A percentile compares a stretch with the other conserved stretches of the same genome.
phyloP scores from a whole-genome alignment of 53 echinoderm and acorn worm genomes.

The Mesocentrotus franciscanus region DNA sequence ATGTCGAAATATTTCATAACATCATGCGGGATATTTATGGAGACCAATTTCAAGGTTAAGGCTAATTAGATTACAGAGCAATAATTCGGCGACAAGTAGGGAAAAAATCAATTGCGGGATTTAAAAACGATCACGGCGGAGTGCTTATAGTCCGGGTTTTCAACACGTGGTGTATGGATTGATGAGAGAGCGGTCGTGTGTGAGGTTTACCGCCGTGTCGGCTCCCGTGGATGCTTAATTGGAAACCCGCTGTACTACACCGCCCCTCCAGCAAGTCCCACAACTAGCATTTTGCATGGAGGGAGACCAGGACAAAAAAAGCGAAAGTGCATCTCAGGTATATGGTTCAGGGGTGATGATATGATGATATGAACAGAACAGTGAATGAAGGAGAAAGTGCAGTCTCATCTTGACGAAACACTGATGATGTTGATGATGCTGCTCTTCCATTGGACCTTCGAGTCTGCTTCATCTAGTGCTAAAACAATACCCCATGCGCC shows the following conservation, averaged over 20 bases:
- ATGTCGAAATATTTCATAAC: conserved; percentile 23
- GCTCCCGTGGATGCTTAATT: conserved; percentile 48
- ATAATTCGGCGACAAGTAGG: conserved; percentile 59
- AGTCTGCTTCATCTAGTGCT: neutral
- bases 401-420: neutral
- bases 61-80: conserved; percentile 53
- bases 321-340: conserved; percentile 1
- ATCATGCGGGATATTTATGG: conserved; percentile 8
- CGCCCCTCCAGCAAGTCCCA: conserved; percentile 45
- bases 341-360: neutral
- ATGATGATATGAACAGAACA: neutral
- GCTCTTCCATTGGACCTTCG: neutral
- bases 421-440: neutral
- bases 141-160: conserved; percentile 20
- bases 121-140: conserved; percentile 36
- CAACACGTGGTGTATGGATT: conserved; percentile 65
- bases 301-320: neutral
- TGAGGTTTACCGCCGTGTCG: conserved; percentile 61
- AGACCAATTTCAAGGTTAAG: conserved; percentile 60
- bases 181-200: conserved; percentile 33
- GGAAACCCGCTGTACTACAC: conserved; percentile 43
- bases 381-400: conserved; percentile 5
- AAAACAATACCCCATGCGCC: conserved; percentile 40
- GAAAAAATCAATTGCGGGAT: conserved; percentile 55
- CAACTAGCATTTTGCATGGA: neutral